phyloP scores from a whole-genome alignment of 2,888 invertebrate genomes.

The Melikaiella ostensackeni region DNA sequence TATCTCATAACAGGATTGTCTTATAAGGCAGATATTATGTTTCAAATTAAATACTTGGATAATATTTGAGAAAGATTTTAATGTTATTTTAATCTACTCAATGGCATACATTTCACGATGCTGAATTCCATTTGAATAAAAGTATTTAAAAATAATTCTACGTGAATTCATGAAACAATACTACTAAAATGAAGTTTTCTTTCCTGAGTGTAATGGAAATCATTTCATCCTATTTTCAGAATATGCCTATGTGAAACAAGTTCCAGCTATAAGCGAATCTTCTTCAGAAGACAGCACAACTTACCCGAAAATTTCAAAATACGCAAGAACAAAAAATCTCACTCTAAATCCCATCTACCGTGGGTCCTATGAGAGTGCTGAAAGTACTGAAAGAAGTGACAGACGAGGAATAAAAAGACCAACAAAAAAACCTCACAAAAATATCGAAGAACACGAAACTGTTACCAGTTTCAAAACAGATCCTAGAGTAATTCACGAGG shows the following conservation, averaged over 20 bases:
- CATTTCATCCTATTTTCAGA: not conserved
- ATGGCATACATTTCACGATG: too few relatives aligned
- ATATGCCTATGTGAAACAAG: not conserved
- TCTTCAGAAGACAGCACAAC: conserved; percentile 2
- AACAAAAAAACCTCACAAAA: not conserved
- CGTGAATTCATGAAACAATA: too few relatives aligned
- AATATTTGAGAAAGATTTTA: too few relatives aligned
- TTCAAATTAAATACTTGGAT: too few relatives aligned
- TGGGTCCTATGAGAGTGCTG: not conserved
- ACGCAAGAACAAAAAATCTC: not conserved
- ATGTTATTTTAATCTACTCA: too few relatives aligned
- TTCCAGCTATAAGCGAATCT: not conserved
- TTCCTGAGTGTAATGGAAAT: too few relatives aligned
- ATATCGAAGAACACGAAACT: conserved; percentile 11
- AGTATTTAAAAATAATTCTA: too few relatives aligned
- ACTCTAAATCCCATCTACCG: not conserved
- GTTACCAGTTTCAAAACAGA: not conserved
- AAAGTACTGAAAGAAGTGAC: not conserved
- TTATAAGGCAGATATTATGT: too few relatives aligned
- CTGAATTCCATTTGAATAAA: too few relatives aligned
- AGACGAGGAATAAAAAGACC: not conserved
- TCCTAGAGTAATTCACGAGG: conserved; percentile 43
- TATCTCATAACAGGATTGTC: too few relatives aligned
- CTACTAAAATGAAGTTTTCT: too few relatives aligned
- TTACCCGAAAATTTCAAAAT: not conserved